Conservation (phyloP, 2,888 invertebrate species). For the Andrena haemorrhoa region DNA sequence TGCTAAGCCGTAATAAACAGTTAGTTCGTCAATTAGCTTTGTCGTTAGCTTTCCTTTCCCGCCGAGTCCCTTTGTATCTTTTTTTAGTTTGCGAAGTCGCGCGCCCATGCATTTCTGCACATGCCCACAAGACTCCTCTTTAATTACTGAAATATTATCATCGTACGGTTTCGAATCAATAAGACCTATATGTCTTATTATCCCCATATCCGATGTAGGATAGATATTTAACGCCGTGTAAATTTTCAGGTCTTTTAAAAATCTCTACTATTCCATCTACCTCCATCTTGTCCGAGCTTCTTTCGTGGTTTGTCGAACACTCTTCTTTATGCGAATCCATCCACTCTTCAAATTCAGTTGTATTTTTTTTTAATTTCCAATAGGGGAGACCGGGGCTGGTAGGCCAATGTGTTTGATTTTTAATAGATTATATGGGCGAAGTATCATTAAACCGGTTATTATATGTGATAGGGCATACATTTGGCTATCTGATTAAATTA, state of each 20-base stretch:
- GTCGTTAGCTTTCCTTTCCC: background rate
- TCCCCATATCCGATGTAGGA: background rate
- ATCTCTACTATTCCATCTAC: slow-evolving; percentile 12
- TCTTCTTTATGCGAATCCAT: background rate
- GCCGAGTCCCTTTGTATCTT: background rate
- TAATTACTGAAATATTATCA: background rate
- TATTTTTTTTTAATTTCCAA: slow-evolving; percentile 4
- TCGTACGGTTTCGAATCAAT: slow-evolving; percentile 4
- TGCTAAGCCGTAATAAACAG: background rate
- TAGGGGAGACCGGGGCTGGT: background rate
- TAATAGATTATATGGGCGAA: no score
- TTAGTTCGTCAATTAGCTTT: background rate
- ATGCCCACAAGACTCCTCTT: no score
- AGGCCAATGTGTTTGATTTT: no score
- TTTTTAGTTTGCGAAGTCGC: background rate
- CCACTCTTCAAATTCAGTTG: slow-evolving; percentile 14
- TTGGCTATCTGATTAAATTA: no score
- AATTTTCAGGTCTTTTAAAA: slow-evolving; percentile 5
- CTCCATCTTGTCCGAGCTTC: slow-evolving; percentile 2
- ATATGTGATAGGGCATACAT: no score
- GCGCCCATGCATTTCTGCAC: no score
- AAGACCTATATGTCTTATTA: background rate
- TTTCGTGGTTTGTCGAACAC: slow-evolving; percentile 4
- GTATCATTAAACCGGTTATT: no score
- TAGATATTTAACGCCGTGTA: slow-evolving; percentile 5